These are phyloP conservation scores for Pasiphila rectangulata DNA, from an alignment of 2,888 invertebrate genomes.

Conservation along the genomic window DNA sequence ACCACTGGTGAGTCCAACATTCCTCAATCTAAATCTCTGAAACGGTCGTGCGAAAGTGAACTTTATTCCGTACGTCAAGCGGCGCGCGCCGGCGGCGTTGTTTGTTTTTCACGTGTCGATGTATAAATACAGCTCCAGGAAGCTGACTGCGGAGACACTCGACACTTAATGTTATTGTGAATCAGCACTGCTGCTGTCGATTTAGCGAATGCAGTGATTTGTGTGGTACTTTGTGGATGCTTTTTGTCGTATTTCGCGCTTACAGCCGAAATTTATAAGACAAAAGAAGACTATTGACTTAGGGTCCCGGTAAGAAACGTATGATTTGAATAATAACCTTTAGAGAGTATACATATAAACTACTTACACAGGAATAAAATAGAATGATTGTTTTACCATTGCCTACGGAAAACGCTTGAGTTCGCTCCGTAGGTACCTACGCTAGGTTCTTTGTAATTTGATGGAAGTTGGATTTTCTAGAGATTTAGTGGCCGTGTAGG, in stretches of 20 bases:
- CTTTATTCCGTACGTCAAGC: slow-evolving; percentile 34
- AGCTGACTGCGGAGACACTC: slow-evolving; percentile 52
- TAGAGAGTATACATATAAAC: too few species aligned
- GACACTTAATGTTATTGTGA: slow-evolving; percentile 52
- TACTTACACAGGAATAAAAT: too few species aligned
- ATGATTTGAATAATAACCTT: too few species aligned
- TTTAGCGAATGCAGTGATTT: slow-evolving; percentile 16
- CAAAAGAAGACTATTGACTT: too few species aligned
- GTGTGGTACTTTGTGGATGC: background rate
- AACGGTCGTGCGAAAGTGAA: slow-evolving; percentile 21
- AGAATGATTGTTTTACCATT: too few species aligned
- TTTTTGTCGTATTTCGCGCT: background rate
- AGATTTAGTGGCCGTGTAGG: too few species aligned
- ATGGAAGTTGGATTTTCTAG: too few species aligned
- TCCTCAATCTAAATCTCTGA: slow-evolving; percentile 3
- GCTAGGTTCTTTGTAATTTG: too few species aligned
- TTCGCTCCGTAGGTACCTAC: too few species aligned
- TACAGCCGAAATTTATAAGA: too few species aligned
- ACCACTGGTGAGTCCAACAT: slow-evolving; percentile 54
- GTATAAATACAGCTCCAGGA: slow-evolving; percentile 76
- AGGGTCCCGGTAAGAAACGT: too few species aligned
- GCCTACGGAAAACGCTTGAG: too few species aligned
- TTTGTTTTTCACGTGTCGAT: slow-evolving; percentile 75
- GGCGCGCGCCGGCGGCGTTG: slow-evolving; percentile 52
- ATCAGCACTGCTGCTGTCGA: slow-evolving; percentile 23